phyloP scores from a whole-genome alignment of 2,888 invertebrate genomes.

The Agrochola circellaris region DNA sequence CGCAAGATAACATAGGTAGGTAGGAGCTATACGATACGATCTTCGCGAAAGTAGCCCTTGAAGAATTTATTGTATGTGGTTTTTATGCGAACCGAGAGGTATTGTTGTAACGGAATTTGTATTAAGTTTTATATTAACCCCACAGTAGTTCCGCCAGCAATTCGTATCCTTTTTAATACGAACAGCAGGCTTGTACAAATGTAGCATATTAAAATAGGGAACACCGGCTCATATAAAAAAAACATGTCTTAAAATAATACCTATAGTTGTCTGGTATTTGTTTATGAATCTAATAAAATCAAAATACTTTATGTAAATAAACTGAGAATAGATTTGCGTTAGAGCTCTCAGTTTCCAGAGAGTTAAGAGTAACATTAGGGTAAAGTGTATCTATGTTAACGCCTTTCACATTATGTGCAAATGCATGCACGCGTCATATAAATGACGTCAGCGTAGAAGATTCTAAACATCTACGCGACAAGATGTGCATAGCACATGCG shows the following conservation, averaged over 20 bases:
- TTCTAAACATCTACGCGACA: no score
- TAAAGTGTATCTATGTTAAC: no score
- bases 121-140: conserved; percentile 63
- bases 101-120: conserved; percentile 58
- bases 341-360: neutral
- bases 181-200: conserved; percentile 5
- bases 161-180: conserved; percentile 26
- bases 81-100: conserved; percentile 38
- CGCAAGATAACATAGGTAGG: neutral
- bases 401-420: neutral
- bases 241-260: neutral
- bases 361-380: neutral
- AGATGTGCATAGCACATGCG: no score
- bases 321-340: neutral
- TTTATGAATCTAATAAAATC: no score
- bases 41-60: conserved; percentile 1
- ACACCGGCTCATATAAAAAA: neutral
- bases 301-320: no score
- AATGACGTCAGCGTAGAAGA: neutral
- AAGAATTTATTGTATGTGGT: conserved; percentile 41
- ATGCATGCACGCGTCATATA: neutral
- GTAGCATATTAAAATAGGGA: conserved; percentile 1
- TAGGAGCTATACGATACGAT: neutral
- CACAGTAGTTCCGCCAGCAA: conserved; percentile 23
- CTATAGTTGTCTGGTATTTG: no score